A percentile compares a stretch with the other conserved stretches of the same genome.
phyloP scores from a whole-genome alignment of 2,888 invertebrate genomes.

The Dilophus febrilis region DNA sequence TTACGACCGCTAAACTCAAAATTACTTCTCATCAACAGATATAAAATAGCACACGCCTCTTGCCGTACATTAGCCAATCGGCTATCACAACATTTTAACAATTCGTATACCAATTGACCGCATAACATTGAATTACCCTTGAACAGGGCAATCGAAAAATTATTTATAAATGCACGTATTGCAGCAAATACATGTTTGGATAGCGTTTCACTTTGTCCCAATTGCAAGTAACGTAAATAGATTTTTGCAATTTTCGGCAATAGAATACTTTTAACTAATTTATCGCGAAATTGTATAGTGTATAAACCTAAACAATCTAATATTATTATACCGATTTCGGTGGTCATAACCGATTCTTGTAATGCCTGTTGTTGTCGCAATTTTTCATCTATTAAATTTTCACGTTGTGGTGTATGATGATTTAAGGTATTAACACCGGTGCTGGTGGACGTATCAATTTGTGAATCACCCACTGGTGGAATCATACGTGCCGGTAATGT shows the following conservation, averaged over 20 bases:
- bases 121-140: constrained; percentile 71
- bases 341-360: constrained; percentile 65
- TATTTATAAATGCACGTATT: constrained; percentile 78
- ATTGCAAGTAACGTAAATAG: constrained; percentile 69
- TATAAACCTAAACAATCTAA: constrained; percentile 77
- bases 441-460: constrained; percentile 18
- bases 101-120: constrained; percentile 62
- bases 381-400: constrained; percentile 36
- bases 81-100: constrained; percentile 72
- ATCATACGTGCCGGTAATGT: constrained; percentile 74
- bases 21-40: constrained; percentile 84
- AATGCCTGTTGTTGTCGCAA: constrained; percentile 43
- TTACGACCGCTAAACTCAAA: constrained; percentile 76
- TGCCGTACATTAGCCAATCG: constrained; percentile 68
- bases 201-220: constrained; percentile 79
- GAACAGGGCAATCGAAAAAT: constrained; percentile 67
- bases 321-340: constrained; percentile 75
- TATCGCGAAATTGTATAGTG: constrained; percentile 53
- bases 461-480: constrained; percentile 36
- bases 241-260: constrained; percentile 72
- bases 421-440: constrained; percentile 23
- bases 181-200: constrained; percentile 86
- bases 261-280: constrained; percentile 47
- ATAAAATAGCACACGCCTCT: constrained; percentile 82
- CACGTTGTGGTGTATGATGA: constrained; percentile 21